Conservation (phyloP, 35 echinoderm and acorn worm genomes). For the Stichopus chloronotus region DNA sequence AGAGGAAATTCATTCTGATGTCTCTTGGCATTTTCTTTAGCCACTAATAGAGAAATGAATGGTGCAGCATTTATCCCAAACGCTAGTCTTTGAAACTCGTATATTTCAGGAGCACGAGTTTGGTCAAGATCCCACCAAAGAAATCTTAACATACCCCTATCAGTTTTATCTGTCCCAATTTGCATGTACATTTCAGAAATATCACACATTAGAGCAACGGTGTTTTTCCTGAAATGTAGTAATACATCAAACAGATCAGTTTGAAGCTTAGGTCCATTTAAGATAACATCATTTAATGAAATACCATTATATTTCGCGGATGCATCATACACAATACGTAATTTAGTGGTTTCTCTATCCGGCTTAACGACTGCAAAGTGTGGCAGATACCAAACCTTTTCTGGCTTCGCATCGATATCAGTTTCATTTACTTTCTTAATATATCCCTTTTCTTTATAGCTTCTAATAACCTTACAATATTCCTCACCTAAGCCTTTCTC, state of each 20-base stretch:
- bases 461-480: slow-evolving; percentile 9
- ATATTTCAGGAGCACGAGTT: not conserved
- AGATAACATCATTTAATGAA: slow-evolving; percentile 10
- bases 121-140: slow-evolving; percentile 51
- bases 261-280: slow-evolving; percentile 41
- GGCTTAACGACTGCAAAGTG: slow-evolving; percentile 41
- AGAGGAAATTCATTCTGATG: slow-evolving; percentile 35
- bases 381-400: slow-evolving; percentile 43
- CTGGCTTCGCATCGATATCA: not conserved
- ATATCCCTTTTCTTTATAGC: slow-evolving; percentile 28
- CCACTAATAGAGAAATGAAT: slow-evolving; percentile 11
- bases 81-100: slow-evolving; percentile 41
- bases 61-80: slow-evolving; percentile 62
- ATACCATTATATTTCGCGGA: not conserved
- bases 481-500: slow-evolving; percentile 24
- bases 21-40: slow-evolving; percentile 7
- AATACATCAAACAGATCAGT: not conserved
- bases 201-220: slow-evolving; percentile 55
- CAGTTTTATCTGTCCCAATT: not conserved
- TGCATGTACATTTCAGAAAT: slow-evolving; percentile 63
- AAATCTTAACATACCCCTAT: slow-evolving; percentile 20
- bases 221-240: not conserved
- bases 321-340: slow-evolving; percentile 1
- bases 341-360: slow-evolving; percentile 35
- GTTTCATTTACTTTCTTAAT: slow-evolving; percentile 11